Evolutionary conservation across 2,797 vertebrate species (phyloP), one percentile per base, ranked within the genome.

Genomic region (Sebastiscus albofasciatus): DNA sequence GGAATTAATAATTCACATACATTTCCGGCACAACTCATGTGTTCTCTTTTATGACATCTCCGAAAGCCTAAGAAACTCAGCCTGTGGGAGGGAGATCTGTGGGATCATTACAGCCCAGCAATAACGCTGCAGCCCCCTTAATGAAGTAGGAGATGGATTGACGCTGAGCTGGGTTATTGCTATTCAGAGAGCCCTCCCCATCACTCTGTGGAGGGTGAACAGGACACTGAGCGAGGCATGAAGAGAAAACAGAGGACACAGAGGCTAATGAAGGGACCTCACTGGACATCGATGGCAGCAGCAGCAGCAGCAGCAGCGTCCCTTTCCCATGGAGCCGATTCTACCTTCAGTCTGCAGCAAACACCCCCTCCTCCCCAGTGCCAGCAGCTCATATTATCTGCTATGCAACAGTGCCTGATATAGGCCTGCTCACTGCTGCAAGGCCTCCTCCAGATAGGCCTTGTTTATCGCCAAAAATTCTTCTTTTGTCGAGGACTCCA

Each of bases 1-100:
- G 75, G 84, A 67, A 93, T 94, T 86, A 94, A 95, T 95, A 93
- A 95, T 95, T 94, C 89, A 95, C 84, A 74, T 79, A 83, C 80
- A 79, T 83, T 82, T 91, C 90, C 79, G 72, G 72, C 75, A 84
- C 90, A 79, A 92, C 89, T 91, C 75, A 54, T 81, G 82, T 90
- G 81, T 81, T 88, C 88, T 86, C 72, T 83, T 91, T 93, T 93
- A 91, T 93, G 91, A 93, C 85, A 79, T 91, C 84, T 93, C 67
- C 12, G 66, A 86, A 79, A 86, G 74, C 55, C 67, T 2, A 14
- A 85, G 81, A 82, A 82, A 64, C 52, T 31, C 72, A 59, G 90
- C 88, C 88, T 71, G 62, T 89, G 76, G 85, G 87, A 89, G 66
- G 42, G 54, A 79, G 87, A 86, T 87, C 72, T 86, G 83, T 70